Evolutionary conservation across 1,140 invertebrate species (phyloP).

Genomic region (Trichonephila clavata): DNA sequence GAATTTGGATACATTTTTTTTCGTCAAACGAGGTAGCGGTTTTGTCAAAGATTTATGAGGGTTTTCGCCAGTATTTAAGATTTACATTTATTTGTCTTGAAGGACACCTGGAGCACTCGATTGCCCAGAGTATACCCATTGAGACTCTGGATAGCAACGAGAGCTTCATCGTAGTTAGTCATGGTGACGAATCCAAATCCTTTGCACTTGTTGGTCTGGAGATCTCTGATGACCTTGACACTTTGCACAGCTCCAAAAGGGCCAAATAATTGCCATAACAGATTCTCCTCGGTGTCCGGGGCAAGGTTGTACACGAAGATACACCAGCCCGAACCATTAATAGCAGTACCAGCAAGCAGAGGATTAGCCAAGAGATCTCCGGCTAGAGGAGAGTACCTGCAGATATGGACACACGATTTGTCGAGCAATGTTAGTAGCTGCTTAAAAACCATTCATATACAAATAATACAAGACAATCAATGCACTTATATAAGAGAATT

Average conservation of each 20-base stretch:
- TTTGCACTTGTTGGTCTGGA: constrained; percentile 99
- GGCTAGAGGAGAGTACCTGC: constrained; percentile 95
- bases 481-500: too few relatives aligned
- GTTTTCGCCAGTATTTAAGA: constrained; percentile 78
- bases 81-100: constrained; percentile 89
- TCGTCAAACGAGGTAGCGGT: constrained; percentile 62
- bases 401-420: neutral
- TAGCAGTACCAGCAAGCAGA: constrained; percentile 88
- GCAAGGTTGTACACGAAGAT: constrained; percentile 99
- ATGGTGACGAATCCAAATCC: constrained; percentile 99
- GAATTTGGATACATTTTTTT: constrained; percentile 22
- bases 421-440: neutral
- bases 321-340: constrained; percentile 92
- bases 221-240: constrained; percentile 98
- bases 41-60: constrained; percentile 30
- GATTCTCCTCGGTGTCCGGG: constrained; percentile 98
- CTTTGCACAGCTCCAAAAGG: constrained; percentile 99
- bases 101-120: constrained; percentile 98
- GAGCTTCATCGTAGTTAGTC: constrained; percentile 99
- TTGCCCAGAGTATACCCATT: constrained; percentile 99
- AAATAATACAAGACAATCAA: neutral
- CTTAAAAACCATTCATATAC: neutral
- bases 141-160: constrained; percentile 97
- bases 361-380: constrained; percentile 92
- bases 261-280: constrained; percentile 99